Base-by-base conservation (phyloP, 2,888 invertebrate genomes). In the Cosmorhoe ocellata region DNA sequence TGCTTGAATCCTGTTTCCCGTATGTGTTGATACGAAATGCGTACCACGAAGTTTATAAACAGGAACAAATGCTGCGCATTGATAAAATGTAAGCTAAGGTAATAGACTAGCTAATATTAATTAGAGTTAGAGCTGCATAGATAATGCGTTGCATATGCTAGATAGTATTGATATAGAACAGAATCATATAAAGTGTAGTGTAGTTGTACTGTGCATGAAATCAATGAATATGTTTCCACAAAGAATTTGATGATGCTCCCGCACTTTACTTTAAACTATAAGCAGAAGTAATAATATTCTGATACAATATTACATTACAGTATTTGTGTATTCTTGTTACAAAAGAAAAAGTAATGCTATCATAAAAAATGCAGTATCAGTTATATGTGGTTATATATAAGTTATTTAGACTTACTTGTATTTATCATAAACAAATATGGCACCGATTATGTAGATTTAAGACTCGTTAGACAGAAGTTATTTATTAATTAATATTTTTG, bases 1-100 rank as follows among this genome's bases (percentile, higher is more conserved):
- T 99, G 59, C 87, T 99, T 62, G 99, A 99, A 83, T 98, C 98
- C 8, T 99, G 99, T 84, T 99, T 99, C 84, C 99, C 99, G 0
- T 99, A 99, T 78, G 98, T 98, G 13, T 92, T 99, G 42, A 96
- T 99, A 71, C 93, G 99, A 51, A 99, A 99, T 79, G 98, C 99
- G 69, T 99, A 98, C 90, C 98, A 99, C 81, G 97, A 96, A 69
- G 98, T 98, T 56, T 97, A 97, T 82, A 97, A 97, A 81, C 94
- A 96, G 70, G 97, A 97, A 78, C 95, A 96, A 74, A 84, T 92
- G 68, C 81, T 92, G 42, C 72, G 67, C 91, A 91, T 81, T 83
- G 85, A 63, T 88, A 81, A 81, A 62, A 58, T 55, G 38, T 61
- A 58, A 61, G 43, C 58, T 51, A 9, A 38, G 5, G 63, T 61